phyloP scores from a whole-genome alignment of 2,113 vertebrate species.

The Sinocyclocheilus anophthalmus region DNA sequence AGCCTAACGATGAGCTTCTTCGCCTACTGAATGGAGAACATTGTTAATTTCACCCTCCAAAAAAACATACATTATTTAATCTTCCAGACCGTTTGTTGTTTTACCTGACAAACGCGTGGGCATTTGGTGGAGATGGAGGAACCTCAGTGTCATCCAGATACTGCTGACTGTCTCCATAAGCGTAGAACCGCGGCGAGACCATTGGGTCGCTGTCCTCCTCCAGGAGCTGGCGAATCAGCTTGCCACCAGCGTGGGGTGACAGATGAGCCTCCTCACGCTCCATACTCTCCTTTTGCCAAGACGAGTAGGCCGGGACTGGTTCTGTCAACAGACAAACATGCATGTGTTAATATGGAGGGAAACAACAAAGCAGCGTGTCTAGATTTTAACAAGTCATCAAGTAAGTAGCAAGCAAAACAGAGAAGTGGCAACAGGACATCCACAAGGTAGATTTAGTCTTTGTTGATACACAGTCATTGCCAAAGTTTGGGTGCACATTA shows the following conservation, averaged over 20 bases:
- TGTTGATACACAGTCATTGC: not conserved
- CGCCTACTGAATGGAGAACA: conserved; percentile 76
- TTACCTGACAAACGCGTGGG: conserved; percentile 94
- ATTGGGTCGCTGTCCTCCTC: conserved; percentile 92
- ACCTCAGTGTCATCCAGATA: conserved; percentile 96
- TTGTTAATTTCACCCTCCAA: accelerated
- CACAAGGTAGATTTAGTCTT: not conserved
- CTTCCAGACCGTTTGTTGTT: not conserved
- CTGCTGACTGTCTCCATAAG: conserved; percentile 89
- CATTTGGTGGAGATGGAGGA: conserved; percentile 95
- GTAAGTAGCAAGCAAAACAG: not conserved
- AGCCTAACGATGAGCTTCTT: conserved; percentile 92
- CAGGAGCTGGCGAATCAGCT: conserved; percentile 88
- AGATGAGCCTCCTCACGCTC: conserved; percentile 86
- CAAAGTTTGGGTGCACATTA: not conserved
- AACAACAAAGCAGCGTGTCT: not conserved
- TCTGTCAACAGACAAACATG: conserved; percentile 74
- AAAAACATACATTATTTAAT: not conserved
- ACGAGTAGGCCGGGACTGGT: conserved; percentile 82
- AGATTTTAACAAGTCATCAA: not conserved
- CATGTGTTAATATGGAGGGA: not conserved
- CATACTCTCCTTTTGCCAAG: conserved; percentile 84
- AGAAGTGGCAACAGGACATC: not conserved
- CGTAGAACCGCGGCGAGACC: conserved; percentile 95
- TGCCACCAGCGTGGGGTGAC: conserved; percentile 87